These are phyloP conservation scores for Tiliacea aurago DNA, from an alignment of 2,888 invertebrate genomes.

Conservation along the genomic window DNA sequence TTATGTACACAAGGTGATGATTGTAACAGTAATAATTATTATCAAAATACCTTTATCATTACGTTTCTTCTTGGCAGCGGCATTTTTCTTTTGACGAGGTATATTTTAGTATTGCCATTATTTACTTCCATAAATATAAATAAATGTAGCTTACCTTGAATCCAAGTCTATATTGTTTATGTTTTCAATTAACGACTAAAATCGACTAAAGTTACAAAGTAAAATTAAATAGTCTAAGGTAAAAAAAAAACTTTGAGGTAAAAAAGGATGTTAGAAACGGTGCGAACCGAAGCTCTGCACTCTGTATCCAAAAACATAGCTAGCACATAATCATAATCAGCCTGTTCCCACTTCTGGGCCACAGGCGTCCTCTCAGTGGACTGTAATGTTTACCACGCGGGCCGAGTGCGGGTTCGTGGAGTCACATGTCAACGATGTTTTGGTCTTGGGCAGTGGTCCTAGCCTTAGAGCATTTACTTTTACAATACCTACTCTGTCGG, in stretches of 20 bases:
- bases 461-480: neutral
- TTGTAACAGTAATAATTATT: slow-evolving; percentile 76
- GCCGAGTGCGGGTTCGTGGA: neutral
- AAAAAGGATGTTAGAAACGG: neutral
- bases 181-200: neutral
- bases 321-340: neutral
- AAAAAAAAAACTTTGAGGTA: neutral
- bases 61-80: slow-evolving; percentile 90
- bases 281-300: too few species aligned
- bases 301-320: neutral
- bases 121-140: slow-evolving; percentile 3
- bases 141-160: neutral
- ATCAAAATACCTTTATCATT: slow-evolving; percentile 90
- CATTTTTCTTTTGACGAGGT: slow-evolving; percentile 89
- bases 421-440: neutral
- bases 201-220: slow-evolving; percentile 16
- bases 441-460: neutral
- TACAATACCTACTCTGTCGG: neutral
- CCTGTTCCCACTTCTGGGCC: too few species aligned
- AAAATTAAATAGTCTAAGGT: neutral
- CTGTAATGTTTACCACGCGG: neutral
- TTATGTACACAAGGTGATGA: slow-evolving; percentile 64
- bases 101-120: slow-evolving; percentile 74
- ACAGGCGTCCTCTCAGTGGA: neutral
- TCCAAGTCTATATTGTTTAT: slow-evolving; percentile 12